Evolutionary conservation across 2,797 vertebrate genomes (phyloP), one percentile per base, ranked within the genome.

Genomic region (Lacerta agilis): DNA sequence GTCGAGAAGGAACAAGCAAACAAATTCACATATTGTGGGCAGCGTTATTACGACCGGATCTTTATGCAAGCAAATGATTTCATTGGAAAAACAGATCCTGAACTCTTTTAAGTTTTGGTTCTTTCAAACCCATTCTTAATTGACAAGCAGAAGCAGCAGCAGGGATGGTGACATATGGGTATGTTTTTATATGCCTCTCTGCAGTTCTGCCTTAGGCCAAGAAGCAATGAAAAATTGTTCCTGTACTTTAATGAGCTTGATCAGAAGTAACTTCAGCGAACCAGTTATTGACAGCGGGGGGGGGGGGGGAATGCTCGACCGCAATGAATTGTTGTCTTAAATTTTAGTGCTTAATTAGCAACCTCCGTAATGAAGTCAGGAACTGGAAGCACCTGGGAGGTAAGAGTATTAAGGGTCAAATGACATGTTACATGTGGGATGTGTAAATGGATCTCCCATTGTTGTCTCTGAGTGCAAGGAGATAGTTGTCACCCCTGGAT

Each of bases 1-100:
- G 93, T 92, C 81, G 86, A 84, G 38, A 90, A 78, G 83, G 93
- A 94, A 90, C 61, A n/a, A 66, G 77, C 69, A 73, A 72, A 87
- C 49, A 83, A 79, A 73, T 49, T 15, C 67, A 55, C 11, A 27
- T 9, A 90, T 67, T 78, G 64, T 4, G 75, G 91, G 87, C 83
- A 27, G 61, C 88, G 77, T 86, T 92, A 91, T 90, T 92, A 81
- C 85, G 92, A 43, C 33, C 67, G 76, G 83, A 87, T 89, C 77
- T 84, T 92, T 89, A 91, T 86, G 88, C 33, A 66, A 27, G 17
- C 72, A 0, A 84, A 61, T 43, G 18, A 2, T 72, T 79, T 58
- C 36, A 61, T 7, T 71, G 20, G 36, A 43, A 36, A 13, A 55
- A 79, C 25, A 3, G 76, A 43, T 69, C 55, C 25, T 77, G 67